Base-by-base conservation (phyloP, 2,888 invertebrate genomes). In the Protodeltote pygarga region DNA sequence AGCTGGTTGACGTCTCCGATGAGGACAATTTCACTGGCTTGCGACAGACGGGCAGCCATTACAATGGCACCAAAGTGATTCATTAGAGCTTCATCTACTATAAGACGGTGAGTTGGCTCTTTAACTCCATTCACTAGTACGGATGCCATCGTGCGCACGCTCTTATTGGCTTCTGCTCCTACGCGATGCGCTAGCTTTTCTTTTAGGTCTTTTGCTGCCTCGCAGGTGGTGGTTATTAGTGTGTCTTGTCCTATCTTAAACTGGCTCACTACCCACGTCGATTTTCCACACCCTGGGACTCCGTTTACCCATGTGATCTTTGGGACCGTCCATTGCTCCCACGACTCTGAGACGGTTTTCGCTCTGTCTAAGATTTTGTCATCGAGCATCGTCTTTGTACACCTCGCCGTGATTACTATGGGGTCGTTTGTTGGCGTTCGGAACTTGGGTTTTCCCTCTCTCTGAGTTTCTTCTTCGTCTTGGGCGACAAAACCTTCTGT, bases 1-100 rank as follows among this genome's bases (percentile, higher is more conserved):
- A 71, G 42, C 23, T 71, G 68, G 24, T 71, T 70, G 1, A 51
- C 34, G 25, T 68, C 71, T 8, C 70, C 64, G 0, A 64, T 39
- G n/a, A 68, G 40, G 3, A 58, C 27, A 1, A 62, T 16, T 11
- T 64, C 60, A 0, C 9, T 21, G 0, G 44, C 58, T 5, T 19
- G 25, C 3, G 47, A 20, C 16, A 65, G n/a, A 4, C 25, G 23
- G 2, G 35, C 37, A 5, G 55, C 65, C 58, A 62, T 53, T 3
- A 65, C 37, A 11, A 60, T 57, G 3, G 58, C 55, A 4, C 65
- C 65, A 23, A 65, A 65, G 17, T 64, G 64, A 35, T 64, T 64
- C 65, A 65, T 65, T 9, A 63, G 40, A 13, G 63, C 63, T 37
- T 65, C 62, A 28, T 62, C 59, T 6, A 65, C 47, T 5, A 46